Evolutionary conservation across 2,797 vertebrate species (phyloP), one percentile per base, ranked within the genome.

Genomic region (Cirrhinus molitorella): DNA sequence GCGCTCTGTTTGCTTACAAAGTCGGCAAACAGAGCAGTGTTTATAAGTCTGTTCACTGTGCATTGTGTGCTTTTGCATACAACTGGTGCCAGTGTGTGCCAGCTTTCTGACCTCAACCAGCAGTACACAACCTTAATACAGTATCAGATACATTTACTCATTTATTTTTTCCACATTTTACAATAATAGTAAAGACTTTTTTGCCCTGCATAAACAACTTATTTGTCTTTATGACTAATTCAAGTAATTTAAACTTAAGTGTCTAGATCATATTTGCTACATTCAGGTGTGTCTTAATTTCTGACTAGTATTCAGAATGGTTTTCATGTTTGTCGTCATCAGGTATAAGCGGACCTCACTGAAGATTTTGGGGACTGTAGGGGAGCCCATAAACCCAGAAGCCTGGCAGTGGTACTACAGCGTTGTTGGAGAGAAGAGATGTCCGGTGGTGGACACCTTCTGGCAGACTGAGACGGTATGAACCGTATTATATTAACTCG

Each of bases 401-500:
- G 98, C 98, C 84, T 99, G 98, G 98, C 96, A 96, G 67, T 99
- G 98, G 98, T 99, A 97, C 94, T 96, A 98, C 92, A 93, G 2
- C 0, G 96, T 99, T 86, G 97, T 99, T 85, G 98, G 98, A 49
- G 96, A 97, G 31, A 94, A 95, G 89, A 93, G 94, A 85, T 99
- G 98, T 87, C 96, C 98, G 3, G 93, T 99, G 0, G 98, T 99
- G 57, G 98, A 99, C 92, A 99, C 98, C 0, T 99, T 99, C 94
- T 99, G 98, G 98, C 98, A 99, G 92, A 99, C 98, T 0, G 98
- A 99, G 91, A 99, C 97, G 0, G 98, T 98, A 79, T 93, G 95
- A 21, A 16, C 74, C 28, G 16, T 13, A 43, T 34, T 37, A 4
- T 43, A 16, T 3, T 8, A 21, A 10, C 19, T n/a, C 31, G 11